Base-by-base conservation (phyloP, 2,113 vertebrate species). In the Carlito syrichta region DNA sequence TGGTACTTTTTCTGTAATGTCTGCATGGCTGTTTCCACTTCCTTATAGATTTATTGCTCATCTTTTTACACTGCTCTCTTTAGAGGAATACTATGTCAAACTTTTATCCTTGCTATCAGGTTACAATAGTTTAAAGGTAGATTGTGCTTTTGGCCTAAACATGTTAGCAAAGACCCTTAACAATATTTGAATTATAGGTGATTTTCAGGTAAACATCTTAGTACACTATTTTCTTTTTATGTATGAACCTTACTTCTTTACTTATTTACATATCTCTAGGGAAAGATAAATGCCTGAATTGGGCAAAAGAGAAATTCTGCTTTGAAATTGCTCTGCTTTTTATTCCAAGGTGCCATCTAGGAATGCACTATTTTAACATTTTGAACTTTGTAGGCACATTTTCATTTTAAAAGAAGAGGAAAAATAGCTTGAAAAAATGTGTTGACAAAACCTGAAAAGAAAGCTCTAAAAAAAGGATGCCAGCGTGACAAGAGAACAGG, bases 371-470 rank as follows among this genome's bases (percentile, higher is more conserved):
- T 95, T 97, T 89, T 32, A 96, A 96, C 96, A 40, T 62, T 90
- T 95, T 97, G 89, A 97, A 97, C 86, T 97, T 96, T 79, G 81
- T 76, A 96, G 93, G 35, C 68, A 84, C 38, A 95, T 89, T 95
- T 86, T 92, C 50, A 94, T 97, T 97, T 96, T 86, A 89, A 91
- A 95, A 85, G 66, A 77, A 93, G 77, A 94, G 86, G 88, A 71
- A 73, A 91, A 94, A 97, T 97, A 50, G 86, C 83, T 97, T 97
- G 95, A 71, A 97, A 95, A 97, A 96, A 94, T 96, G 89, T 30
- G 0, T 79, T 98, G 97, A 74, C 94, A 97, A 97, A 98, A 98
- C 90, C 52, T 94, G 88, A 95, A 96, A 94, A 97, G 96, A 97
- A 96, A 97, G 32, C 58, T 96, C 35, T 95, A 82, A 86, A 91